These are phyloP conservation scores for Laticauda colubrina DNA, from an alignment of 2,113 vertebrate genomes.

Conservation along the genomic window DNA sequence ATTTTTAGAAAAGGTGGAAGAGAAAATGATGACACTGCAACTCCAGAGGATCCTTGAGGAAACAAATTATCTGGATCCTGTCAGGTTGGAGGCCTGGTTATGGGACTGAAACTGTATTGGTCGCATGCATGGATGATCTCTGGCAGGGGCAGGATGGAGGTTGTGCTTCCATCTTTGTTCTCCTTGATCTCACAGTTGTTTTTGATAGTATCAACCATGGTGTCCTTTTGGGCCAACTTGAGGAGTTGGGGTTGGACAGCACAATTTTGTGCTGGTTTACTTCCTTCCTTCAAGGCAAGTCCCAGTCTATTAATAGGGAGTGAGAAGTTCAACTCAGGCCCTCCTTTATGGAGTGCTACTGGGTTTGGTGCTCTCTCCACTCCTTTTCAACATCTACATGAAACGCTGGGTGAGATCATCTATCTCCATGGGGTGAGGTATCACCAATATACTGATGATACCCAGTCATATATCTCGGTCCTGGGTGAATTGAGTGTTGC, in stretches of 20 bases:
- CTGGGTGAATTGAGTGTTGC: not conserved
- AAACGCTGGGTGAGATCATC: not conserved
- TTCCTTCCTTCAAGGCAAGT: not conserved
- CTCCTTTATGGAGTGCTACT: not conserved
- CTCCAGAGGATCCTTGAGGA: not conserved
- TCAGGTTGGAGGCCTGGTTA: not conserved
- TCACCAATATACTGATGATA: not conserved
- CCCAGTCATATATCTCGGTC: not conserved
- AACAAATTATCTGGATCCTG: not conserved
- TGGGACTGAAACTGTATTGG: not conserved
- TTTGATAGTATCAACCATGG: not conserved
- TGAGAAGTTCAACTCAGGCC: not conserved
- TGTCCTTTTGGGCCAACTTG: not conserved
- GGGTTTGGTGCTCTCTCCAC: not conserved
- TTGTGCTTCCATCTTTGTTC: not conserved
- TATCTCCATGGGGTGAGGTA: not conserved
- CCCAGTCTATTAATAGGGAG: not conserved
- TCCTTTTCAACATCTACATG: not conserved
- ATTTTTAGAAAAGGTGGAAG: not conserved
- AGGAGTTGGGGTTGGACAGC: not conserved
- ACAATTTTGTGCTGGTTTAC: not conserved
- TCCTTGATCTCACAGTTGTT: not conserved
- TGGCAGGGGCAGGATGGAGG: too few relatives aligned
- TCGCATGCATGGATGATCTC: not conserved
- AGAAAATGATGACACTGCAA: not conserved